Conservation (phyloP, 2,888 invertebrate species). For the Himalopsyche japonica region DNA sequence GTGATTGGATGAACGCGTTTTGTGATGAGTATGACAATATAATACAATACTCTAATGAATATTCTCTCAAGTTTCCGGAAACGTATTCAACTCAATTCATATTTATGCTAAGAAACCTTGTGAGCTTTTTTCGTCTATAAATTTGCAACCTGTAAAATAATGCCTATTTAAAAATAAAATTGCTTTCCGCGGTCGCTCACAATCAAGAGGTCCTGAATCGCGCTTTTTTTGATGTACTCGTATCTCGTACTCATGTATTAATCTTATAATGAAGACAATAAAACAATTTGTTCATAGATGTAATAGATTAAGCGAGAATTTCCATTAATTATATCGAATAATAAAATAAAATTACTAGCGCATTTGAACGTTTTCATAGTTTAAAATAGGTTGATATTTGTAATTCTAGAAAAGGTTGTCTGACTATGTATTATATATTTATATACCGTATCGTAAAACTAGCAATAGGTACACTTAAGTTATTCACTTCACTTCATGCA, state of each 20-base stretch:
- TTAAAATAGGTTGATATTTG: neutral
- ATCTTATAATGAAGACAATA: constrained; percentile 35
- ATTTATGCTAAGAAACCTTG: constrained; percentile 15
- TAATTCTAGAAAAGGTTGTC: neutral
- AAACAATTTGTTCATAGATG: constrained; percentile 36
- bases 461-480: neutral
- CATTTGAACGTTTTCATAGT: neutral
- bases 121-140: constrained; percentile 19
- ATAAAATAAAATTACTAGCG: neutral
- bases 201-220: neutral
- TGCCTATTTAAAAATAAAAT: neutral
- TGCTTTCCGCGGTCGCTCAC: neutral
- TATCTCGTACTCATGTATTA: neutral
- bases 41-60: neutral
- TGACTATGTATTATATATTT: neutral
- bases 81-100: neutral
- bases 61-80: neutral
- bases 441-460: neutral
- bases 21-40: neutral
- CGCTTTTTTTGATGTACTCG: neutral
- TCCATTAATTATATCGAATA: constrained; percentile 28
- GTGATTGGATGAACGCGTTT: neutral
- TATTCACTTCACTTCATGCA: neutral
- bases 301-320: constrained; percentile 29
- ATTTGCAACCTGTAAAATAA: neutral